Percentiles rank a stretch among this genome's conserved stretches.
These are phyloP conservation scores for Pangasius larnaudii DNA, from an alignment of 2,797 vertebrate genomes.

Conservation along the genomic window DNA sequence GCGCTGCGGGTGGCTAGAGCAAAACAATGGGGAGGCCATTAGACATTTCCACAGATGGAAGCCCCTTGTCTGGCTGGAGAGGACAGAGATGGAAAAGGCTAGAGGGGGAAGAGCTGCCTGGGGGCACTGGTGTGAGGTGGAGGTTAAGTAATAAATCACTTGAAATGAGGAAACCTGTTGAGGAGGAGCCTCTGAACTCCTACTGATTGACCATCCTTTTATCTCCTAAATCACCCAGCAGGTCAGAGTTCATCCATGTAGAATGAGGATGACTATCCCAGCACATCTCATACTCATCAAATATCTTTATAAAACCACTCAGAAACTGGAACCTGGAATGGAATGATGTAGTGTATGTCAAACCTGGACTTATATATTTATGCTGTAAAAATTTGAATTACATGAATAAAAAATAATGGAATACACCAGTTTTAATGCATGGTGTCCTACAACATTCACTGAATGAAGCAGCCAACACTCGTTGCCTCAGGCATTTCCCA, in stretches of 20 bases:
- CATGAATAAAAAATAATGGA: not conserved
- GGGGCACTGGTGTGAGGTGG: constrained; percentile 57
- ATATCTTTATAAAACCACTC: not conserved
- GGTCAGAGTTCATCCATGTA: constrained; percentile 50
- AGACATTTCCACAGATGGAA: constrained; percentile 62
- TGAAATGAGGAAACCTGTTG: constrained; percentile 72
- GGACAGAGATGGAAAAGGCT: not conserved
- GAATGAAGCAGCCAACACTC: not conserved
- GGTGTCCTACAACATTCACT: not conserved
- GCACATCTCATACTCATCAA: not conserved
- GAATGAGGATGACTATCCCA: constrained; percentile 1
- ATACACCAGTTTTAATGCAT: not conserved
- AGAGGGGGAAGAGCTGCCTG: constrained; percentile 11
- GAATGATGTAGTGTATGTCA: not conserved
- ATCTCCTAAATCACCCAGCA: constrained; percentile 58
- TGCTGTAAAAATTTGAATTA: not conserved
- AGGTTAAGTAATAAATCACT: constrained; percentile 74
- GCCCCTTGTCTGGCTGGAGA: constrained; percentile 47
- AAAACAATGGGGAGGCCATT: constrained; percentile 64
- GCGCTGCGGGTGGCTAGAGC: constrained; percentile 55
- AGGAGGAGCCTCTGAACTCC: constrained; percentile 61
- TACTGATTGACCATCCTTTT: constrained; percentile 67
- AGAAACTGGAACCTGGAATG: not conserved
- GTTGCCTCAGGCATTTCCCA: not conserved
- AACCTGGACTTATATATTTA: not conserved